Conservation (phyloP, 1,140 invertebrate species). For the Melipona quadrifasciata region DNA sequence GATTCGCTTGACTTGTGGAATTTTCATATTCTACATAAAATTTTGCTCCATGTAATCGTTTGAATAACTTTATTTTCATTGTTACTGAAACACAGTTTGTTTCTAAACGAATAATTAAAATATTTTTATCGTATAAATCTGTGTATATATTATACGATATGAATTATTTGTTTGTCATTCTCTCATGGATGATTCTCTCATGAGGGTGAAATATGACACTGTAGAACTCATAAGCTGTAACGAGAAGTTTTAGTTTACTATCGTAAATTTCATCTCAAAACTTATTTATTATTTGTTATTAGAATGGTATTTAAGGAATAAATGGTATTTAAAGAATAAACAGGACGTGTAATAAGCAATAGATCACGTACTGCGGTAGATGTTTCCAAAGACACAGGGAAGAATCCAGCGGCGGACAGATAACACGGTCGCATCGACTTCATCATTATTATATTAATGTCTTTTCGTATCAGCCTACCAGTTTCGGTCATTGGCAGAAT, state of each 20-base stretch:
- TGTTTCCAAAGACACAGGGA: conserved; percentile 61
- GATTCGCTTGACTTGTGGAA: neutral
- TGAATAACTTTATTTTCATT: neutral
- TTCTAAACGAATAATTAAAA: neutral
- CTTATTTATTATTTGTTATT: neutral
- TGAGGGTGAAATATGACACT: conserved; percentile 44
- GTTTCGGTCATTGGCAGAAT: neutral
- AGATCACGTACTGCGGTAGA: conserved; percentile 36
- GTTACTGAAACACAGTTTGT: neutral
- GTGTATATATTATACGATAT: neutral
- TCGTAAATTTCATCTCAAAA: neutral
- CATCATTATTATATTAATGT: conserved; percentile 42
- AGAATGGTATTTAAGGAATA: too few species aligned
- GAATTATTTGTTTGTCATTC: neutral
- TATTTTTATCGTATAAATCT: neutral
- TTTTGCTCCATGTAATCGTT: neutral
- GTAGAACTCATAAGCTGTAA: conserved; percentile 39
- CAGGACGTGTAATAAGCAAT: too few species aligned
- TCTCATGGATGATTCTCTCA: neutral
- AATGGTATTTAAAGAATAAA: neutral
- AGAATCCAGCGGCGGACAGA: conserved; percentile 57
- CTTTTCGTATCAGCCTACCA: conserved; percentile 25
- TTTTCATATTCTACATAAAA: neutral
- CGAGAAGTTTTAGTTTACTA: neutral
- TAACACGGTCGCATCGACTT: conserved; percentile 39